Evolutionary conservation across 2,888 invertebrate species (phyloP).

Genomic region (Tenthredo mesomela): DNA sequence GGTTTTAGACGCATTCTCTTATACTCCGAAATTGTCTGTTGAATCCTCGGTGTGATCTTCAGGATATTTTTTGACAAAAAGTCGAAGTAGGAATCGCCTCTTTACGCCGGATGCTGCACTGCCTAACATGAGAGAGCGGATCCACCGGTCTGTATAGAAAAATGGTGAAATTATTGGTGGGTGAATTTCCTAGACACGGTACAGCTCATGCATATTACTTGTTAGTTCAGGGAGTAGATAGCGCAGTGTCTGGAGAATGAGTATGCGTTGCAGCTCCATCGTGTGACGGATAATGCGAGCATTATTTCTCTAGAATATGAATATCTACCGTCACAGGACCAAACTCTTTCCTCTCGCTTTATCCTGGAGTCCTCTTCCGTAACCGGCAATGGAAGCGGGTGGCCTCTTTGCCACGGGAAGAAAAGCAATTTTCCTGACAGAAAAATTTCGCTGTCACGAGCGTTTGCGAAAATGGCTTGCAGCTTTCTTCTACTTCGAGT

Average conservation of each 20-base stretch:
- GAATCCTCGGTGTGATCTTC: not conserved
- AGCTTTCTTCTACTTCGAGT: conserved; percentile 8
- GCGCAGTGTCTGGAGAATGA: not conserved
- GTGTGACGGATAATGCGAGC: conserved; percentile 45
- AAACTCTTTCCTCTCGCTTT: not conserved
- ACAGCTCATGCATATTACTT: not conserved
- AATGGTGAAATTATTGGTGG: not conserved
- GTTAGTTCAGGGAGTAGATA: conserved; percentile 4
- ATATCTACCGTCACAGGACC: conserved; percentile 22
- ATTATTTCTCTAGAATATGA: conserved; percentile 48
- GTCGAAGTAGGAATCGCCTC: not conserved
- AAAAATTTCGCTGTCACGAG: conserved; percentile 42
- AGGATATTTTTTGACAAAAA: not conserved
- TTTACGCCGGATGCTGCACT: not conserved
- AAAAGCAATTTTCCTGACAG: conserved; percentile 45
- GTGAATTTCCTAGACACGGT: not conserved
- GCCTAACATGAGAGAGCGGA: too few relatives aligned
- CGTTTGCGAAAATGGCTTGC: conserved; percentile 44
- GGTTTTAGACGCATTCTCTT: too few relatives aligned
- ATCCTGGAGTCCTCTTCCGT: not conserved
- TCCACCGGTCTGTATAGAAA: not conserved
- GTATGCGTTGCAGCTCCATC: conserved; percentile 31
- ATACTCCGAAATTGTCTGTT: not conserved
- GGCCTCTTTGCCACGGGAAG: conserved; percentile 22
- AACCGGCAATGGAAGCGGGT: not conserved